These are phyloP conservation scores for Alloscopus bannaensis DNA, from an alignment of 2,888 invertebrate species.

Conservation along the genomic window DNA sequence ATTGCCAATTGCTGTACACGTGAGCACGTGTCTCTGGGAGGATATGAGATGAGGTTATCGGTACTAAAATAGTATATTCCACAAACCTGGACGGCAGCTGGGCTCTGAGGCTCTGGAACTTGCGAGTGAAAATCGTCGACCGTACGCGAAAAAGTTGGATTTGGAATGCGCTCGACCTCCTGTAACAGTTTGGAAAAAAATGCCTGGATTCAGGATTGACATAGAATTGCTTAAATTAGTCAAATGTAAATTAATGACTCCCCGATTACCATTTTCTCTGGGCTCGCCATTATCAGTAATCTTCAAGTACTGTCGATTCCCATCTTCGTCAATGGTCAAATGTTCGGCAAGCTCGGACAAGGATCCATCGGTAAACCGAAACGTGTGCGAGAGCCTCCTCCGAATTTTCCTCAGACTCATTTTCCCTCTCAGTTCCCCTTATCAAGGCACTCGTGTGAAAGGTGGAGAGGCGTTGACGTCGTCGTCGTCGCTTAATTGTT, in stretches of 20 bases:
- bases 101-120: constrained; percentile 72
- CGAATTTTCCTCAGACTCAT: constrained; percentile 74
- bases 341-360: constrained; percentile 74
- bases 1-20: too few relatives aligned
- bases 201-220: neutral
- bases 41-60: too few relatives aligned
- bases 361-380: constrained; percentile 74
- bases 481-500: too few relatives aligned
- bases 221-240: neutral
- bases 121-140: constrained; percentile 72
- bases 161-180: constrained; percentile 73
- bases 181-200: constrained; percentile 47
- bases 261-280: constrained; percentile 68
- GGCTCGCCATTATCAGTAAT: constrained; percentile 72
- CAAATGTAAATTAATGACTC: neutral
- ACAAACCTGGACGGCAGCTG: constrained; percentile 72
- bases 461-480: too few relatives aligned
- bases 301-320: constrained; percentile 71
- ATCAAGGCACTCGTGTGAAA: constrained; percentile 48
- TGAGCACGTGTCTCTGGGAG: too few relatives aligned
- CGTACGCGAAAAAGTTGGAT: constrained; percentile 71
- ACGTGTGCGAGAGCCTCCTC: constrained; percentile 75
- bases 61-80: too few relatives aligned
- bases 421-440: constrained; percentile 56
- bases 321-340: constrained; percentile 74